These are phyloP conservation scores for Caenorhabditis elegans DNA, from an alignment of 1,140 invertebrate species.

Conservation along the genomic window WBcel235 BX284604.4:2440001-2440500, in stretches of 20 bases:
- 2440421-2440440: too few relatives aligned
- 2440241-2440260: background rate
- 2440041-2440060: background rate
- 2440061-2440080: background rate
- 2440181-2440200: background rate
- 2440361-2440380: background rate
- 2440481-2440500: too few relatives aligned
- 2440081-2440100: background rate
- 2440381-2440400: background rate
- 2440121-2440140: slow-evolving; percentile 2
- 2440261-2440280: background rate
- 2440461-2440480: too few relatives aligned
- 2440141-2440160: background rate
- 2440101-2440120: background rate
- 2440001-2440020: background rate
- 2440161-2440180: background rate
- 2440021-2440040: background rate
- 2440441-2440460: too few relatives aligned
- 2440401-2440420: too few relatives aligned
- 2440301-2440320: background rate
- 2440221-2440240: background rate
- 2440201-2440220: background rate
- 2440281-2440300: background rate
- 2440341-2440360: background rate
- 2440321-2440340: background rate